These are phyloP conservation scores for Leptopilina syphax DNA, from an alignment of 2,888 invertebrate genomes.

Conservation along the genomic window DNA sequence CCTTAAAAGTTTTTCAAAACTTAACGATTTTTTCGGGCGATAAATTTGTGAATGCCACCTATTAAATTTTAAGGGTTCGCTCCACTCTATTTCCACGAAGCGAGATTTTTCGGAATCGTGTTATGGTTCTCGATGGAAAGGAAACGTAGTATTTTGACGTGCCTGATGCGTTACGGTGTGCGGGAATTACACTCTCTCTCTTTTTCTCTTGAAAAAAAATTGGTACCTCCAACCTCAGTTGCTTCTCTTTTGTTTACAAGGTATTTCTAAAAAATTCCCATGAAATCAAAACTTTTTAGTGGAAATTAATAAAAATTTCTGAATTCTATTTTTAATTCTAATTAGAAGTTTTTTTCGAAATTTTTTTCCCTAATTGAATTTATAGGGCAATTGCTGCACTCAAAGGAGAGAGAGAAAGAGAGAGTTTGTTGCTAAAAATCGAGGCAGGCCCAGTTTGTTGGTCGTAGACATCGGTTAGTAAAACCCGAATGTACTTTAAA, in stretches of 20 bases:
- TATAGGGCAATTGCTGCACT: background rate
- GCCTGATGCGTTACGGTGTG: constrained; percentile 60
- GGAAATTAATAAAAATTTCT: no score
- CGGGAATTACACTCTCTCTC: constrained; percentile 56
- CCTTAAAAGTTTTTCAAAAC: background rate
- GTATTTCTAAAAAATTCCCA: constrained; percentile 39
- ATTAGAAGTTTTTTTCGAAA: no score
- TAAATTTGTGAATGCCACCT: constrained; percentile 31
- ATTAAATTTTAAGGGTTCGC: constrained; percentile 5
- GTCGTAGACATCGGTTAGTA: constrained; percentile 60
- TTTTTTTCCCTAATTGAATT: constrained; percentile 7
- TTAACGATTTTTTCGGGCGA: background rate
- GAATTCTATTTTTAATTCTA: background rate
- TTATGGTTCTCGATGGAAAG: constrained; percentile 5
- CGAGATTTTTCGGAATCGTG: constrained; percentile 30
- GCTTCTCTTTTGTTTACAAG: constrained; percentile 57
- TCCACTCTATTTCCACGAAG: constrained; percentile 26
- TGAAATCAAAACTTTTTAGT: background rate
- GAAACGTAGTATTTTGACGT: constrained; percentile 58
- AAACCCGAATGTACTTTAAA: constrained; percentile 72
- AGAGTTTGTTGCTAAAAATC: constrained; percentile 9
- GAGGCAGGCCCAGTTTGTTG: constrained; percentile 44
- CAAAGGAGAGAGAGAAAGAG: background rate
- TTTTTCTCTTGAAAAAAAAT: constrained; percentile 58
- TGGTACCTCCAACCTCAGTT: constrained; percentile 60